A percentile compares a stretch with the other conserved stretches of the same genome.
Evolutionary conservation across 2,888 invertebrate genomes (phyloP).

Genomic region (Drosophila austrosaltans): DNA sequence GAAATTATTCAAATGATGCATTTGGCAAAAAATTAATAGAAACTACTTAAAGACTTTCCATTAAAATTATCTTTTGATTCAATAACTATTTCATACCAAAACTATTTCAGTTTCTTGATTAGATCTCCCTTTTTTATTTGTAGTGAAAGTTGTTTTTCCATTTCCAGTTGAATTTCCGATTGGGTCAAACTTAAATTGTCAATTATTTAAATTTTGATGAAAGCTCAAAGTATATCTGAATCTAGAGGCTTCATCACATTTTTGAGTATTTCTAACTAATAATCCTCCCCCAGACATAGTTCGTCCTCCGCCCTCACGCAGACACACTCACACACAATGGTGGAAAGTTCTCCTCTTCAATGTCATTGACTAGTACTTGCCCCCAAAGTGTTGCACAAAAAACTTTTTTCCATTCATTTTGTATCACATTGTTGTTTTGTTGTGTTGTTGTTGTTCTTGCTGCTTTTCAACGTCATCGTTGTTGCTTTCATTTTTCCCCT

Average conservation of each 20-base stretch:
- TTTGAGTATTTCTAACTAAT: slow-evolving; percentile 48
- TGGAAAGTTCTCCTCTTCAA: slow-evolving; percentile 53
- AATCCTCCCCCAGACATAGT: slow-evolving; percentile 7
- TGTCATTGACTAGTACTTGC: slow-evolving; percentile 72
- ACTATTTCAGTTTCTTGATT: too few species aligned
- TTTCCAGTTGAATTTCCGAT: background rate
- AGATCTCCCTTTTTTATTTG: background rate
- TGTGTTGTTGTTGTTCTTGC: slow-evolving; percentile 29
- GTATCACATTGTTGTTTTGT: slow-evolving; percentile 12
- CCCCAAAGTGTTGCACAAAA: slow-evolving; percentile 69
- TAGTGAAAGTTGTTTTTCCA: background rate
- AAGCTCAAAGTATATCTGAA: slow-evolving; percentile 18
- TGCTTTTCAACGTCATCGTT: slow-evolving; percentile 26
- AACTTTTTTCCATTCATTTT: slow-evolving; percentile 58
- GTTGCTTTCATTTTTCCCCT: slow-evolving; percentile 30
- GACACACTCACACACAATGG: slow-evolving; percentile 11
- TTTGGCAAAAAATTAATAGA: too few species aligned
- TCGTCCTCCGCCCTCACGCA: background rate
- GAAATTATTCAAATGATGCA: too few species aligned
- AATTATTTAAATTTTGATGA: slow-evolving; percentile 57
- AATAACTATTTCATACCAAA: too few species aligned
- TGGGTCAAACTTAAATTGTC: slow-evolving; percentile 53
- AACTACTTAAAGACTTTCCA: too few species aligned
- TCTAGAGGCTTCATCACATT: background rate
- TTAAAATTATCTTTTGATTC: too few species aligned